phyloP scores from a whole-genome alignment of 2,888 invertebrate genomes.

The Lutraria lutraria region DNA sequence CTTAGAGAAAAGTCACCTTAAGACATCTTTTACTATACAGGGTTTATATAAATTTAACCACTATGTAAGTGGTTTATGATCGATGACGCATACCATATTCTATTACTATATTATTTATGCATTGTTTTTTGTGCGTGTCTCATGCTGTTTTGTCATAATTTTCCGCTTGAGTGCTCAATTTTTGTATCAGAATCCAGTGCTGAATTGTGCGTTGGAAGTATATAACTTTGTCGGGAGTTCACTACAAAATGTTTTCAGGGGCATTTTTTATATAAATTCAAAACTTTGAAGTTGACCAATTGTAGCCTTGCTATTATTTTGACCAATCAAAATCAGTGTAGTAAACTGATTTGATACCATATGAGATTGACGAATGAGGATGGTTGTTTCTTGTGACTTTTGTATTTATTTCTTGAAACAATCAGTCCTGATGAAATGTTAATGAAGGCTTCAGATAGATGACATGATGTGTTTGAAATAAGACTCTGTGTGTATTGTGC shows the following conservation, averaged over 20 bases:
- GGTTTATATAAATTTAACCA: background rate
- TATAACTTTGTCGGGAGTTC: conserved; percentile 2
- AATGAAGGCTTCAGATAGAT: background rate
- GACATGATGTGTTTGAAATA: background rate
- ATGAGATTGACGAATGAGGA: conserved; percentile 67
- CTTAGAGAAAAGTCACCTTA: background rate
- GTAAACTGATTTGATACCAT: conserved; percentile 53
- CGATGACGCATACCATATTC: background rate
- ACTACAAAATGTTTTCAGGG: conserved; percentile 36
- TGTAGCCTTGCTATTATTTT: conserved; percentile 47
- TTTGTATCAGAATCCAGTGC: conserved; percentile 17
- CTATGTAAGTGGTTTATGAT: background rate
- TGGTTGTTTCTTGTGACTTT: conserved; percentile 19
- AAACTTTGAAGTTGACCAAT: conserved; percentile 42
- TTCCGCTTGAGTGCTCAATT: conserved; percentile 37
- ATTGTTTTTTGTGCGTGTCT: background rate
- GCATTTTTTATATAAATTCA: conserved; percentile 38
- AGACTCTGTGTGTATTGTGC: background rate
- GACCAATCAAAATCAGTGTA: conserved; percentile 57
- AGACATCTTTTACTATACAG: background rate
- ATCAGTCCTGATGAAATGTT: conserved; percentile 6
- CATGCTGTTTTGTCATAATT: background rate
- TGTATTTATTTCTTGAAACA: conserved; percentile 17
- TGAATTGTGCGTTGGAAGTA: background rate
- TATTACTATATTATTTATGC: conserved; percentile 17